These are phyloP conservation scores for Cynodonichthys magdalenae DNA, from an alignment of 2,797 vertebrate species.

Conservation along the genomic window DNA sequence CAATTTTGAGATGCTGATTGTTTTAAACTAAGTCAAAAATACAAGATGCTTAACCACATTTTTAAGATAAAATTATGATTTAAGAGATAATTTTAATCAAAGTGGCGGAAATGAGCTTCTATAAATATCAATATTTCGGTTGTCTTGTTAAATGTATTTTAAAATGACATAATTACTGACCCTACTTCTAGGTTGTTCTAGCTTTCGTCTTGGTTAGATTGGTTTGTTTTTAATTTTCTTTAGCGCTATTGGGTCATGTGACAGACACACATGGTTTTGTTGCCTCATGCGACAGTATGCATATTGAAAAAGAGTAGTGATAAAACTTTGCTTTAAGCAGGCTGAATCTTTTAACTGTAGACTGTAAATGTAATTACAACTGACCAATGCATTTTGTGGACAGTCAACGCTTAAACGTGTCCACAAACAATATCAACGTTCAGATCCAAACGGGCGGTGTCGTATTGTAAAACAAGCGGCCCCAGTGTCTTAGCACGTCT, in stretches of 20 bases:
- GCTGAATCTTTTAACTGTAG: not conserved
- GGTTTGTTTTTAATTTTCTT: not conserved
- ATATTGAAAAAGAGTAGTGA: not conserved
- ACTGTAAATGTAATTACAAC: not conserved
- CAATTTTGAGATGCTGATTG: too few relatives aligned
- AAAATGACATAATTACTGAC: not conserved
- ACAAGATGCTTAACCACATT: too few relatives aligned
- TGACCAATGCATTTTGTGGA: too few relatives aligned
- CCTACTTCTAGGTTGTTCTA: constrained; percentile 23
- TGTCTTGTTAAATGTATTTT: not conserved
- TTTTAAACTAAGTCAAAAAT: too few relatives aligned
- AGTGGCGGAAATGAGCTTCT: too few relatives aligned
- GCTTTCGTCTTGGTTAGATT: constrained; percentile 21
- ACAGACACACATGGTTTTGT: not conserved
- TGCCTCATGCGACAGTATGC: not conserved
- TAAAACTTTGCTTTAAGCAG: accelerated
- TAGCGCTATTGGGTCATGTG: constrained; percentile 3
- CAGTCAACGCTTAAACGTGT: not conserved
- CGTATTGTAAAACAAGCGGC: constrained; percentile 53
- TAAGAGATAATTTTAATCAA: too few relatives aligned
- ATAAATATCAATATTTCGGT: not conserved
- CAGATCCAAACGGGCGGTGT: constrained; percentile 21
- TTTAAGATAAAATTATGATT: too few relatives aligned
- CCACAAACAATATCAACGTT: not conserved
- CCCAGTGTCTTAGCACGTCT: constrained; percentile 22